A percentile compares a stretch with the other conserved stretches of the same genome.
Evolutionary conservation across 2,797 vertebrate species (phyloP).

Genomic region (Sebastes dallii): DNA sequence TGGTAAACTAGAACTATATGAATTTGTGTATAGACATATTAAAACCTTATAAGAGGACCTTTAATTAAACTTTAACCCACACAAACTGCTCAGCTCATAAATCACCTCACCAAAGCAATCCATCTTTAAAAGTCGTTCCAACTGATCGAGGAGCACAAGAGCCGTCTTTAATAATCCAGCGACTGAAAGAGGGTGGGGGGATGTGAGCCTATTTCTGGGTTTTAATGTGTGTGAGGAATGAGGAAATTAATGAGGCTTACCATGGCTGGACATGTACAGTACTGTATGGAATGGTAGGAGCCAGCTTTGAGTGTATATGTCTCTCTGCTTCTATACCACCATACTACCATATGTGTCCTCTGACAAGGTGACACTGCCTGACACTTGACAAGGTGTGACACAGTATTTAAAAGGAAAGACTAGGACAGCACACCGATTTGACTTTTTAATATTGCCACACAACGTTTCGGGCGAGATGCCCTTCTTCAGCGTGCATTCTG

Average conservation of each 20-base stretch:
- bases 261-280: slow-evolving; percentile 14
- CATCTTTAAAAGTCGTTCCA: slow-evolving; percentile 10
- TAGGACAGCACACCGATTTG: too few relatives aligned
- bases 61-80: slow-evolving; percentile 8
- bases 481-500: too few relatives aligned
- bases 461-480: accelerated
- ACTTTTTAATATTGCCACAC: too few relatives aligned
- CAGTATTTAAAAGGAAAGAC: too few relatives aligned
- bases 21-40: neutral
- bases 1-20: neutral
- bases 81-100: slow-evolving; percentile 1
- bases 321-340: neutral
- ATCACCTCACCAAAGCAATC: slow-evolving; percentile 14
- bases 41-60: neutral
- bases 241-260: slow-evolving; percentile 14
- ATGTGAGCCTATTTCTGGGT: slow-evolving; percentile 27
- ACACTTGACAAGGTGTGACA: neutral
- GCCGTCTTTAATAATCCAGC: slow-evolving; percentile 31
- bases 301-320: neutral
- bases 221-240: slow-evolving; percentile 1
- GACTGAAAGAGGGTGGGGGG: neutral
- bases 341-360: neutral
- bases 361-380: neutral
- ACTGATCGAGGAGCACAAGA: slow-evolving; percentile 19
- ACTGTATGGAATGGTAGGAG: slow-evolving; percentile 9